Evolutionary conservation across 1,140 invertebrate genomes (phyloP).

Genomic region (Drosophila lowei): DNA sequence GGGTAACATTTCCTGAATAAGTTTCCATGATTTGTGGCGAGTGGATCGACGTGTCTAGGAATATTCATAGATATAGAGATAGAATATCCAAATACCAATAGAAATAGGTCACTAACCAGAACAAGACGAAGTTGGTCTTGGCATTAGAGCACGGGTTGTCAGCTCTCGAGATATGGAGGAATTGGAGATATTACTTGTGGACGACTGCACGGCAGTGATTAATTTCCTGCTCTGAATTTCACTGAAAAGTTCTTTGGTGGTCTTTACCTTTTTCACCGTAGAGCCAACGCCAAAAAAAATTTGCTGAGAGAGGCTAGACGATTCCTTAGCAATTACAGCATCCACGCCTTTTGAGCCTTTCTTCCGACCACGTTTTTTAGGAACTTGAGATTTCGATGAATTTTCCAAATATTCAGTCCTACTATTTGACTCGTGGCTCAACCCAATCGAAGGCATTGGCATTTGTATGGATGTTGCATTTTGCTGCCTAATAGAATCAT

Average conservation of each 20-base stretch:
- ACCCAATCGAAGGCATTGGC: not conserved
- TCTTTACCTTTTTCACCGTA: slow-evolving; percentile 90
- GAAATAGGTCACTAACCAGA: slow-evolving; percentile 55
- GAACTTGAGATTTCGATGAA: slow-evolving; percentile 42
- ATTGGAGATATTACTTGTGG: slow-evolving; percentile 36
- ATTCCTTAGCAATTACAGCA: slow-evolving; percentile 74
- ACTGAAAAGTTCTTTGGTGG: slow-evolving; percentile 91
- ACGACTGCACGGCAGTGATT: slow-evolving; percentile 33
- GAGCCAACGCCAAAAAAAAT: slow-evolving; percentile 73
- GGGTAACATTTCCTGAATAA: slow-evolving; percentile 52
- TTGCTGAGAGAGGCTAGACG: slow-evolving; percentile 69
- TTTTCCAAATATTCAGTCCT: slow-evolving; percentile 13
- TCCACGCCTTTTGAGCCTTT: slow-evolving; percentile 87
- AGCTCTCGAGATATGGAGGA: slow-evolving; percentile 29
- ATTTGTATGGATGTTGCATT: not conserved
- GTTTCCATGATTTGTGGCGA: slow-evolving; percentile 63
- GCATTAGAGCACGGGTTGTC: slow-evolving; percentile 16
- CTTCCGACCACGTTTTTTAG: slow-evolving; percentile 87
- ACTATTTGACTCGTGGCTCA: slow-evolving; percentile 2
- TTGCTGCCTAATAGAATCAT: slow-evolving; percentile 1
- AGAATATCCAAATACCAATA: not conserved
- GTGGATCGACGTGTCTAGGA: slow-evolving; percentile 63
- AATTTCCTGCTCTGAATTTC: slow-evolving; percentile 88
- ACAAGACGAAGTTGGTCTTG: slow-evolving; percentile 67
- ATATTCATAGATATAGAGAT: not conserved